These are phyloP conservation scores for Ichneumoninae sp. DNA, from an alignment of 2,888 invertebrate genomes.

Conservation along the genomic window DNA sequence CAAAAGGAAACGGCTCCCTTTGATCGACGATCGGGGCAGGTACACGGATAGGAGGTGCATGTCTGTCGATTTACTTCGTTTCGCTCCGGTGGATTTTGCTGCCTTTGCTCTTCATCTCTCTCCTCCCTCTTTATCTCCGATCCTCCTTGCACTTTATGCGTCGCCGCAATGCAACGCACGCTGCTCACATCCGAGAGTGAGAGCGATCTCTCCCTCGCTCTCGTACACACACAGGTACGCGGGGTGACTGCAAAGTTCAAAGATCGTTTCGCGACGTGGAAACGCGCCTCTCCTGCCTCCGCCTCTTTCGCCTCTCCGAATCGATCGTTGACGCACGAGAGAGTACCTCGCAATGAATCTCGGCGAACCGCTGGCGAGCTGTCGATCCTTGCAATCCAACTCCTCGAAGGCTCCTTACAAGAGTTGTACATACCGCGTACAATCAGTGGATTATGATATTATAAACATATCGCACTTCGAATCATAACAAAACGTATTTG, in stretches of 20 bases:
- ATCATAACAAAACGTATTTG: neutral
- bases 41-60: conserved; percentile 66
- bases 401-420: conserved; percentile 37
- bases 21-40: conserved; percentile 68
- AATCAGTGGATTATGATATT: conserved; percentile 55
- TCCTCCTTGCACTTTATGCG: conserved; percentile 28
- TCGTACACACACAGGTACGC: conserved; percentile 41
- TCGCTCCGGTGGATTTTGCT: conserved; percentile 58
- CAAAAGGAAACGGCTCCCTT: conserved; percentile 64
- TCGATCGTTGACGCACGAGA: conserved; percentile 62
- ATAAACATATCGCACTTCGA: conserved; percentile 43
- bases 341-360: conserved; percentile 55
- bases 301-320: conserved; percentile 30
- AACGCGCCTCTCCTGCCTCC: conserved; percentile 25
- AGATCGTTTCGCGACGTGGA: conserved; percentile 58
- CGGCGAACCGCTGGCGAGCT: conserved; percentile 43
- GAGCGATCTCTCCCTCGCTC: conserved; percentile 52
- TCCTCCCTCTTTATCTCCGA: conserved; percentile 26
- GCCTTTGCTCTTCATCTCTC: conserved; percentile 49
- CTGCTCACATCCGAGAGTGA: conserved; percentile 39
- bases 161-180: conserved; percentile 25
- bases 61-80: conserved; percentile 70
- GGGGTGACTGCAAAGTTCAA: conserved; percentile 60
- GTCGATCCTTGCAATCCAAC: conserved; percentile 42
- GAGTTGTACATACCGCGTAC: conserved; percentile 38